These are phyloP conservation scores for Typhlichthys subterraneus DNA, from an alignment of 2,797 vertebrate species.

Conservation along the genomic window DNA sequence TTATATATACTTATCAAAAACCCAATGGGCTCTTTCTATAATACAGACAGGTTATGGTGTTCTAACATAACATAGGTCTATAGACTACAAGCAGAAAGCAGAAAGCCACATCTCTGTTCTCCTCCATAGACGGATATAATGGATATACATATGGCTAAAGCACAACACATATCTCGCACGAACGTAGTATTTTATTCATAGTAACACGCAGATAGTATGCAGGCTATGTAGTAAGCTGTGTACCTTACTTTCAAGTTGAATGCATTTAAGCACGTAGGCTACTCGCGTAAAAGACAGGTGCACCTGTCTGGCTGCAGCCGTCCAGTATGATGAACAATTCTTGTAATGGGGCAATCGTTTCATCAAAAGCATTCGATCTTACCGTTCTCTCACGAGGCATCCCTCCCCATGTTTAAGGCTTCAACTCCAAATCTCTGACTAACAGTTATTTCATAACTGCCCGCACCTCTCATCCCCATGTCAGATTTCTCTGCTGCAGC, in stretches of 20 bases:
- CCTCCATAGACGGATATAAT: background rate
- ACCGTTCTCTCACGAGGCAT: conserved; percentile 73
- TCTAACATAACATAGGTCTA: conserved; percentile 56
- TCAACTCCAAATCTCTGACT: conserved; percentile 61
- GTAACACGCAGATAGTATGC: conserved; percentile 43
- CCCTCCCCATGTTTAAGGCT: conserved; percentile 62
- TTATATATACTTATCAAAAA: too few species aligned
- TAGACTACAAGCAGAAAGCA: conserved; percentile 59
- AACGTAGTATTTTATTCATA: conserved; percentile 32
- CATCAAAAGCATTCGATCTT: conserved; percentile 43
- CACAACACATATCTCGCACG: conserved; percentile 50
- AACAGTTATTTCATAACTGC: conserved; percentile 69
- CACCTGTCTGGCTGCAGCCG: conserved; percentile 72
- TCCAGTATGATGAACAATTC: conserved; percentile 56
- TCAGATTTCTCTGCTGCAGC: conserved; percentile 82
- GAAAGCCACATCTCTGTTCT: conserved; percentile 47
- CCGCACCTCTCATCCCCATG: conserved; percentile 71
- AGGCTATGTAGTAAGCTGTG: conserved; percentile 7
- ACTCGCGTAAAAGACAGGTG: conserved; percentile 64
- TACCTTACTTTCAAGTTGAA: conserved; percentile 44
- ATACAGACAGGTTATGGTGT: background rate
- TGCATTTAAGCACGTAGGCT: conserved; percentile 58
- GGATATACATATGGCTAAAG: background rate
- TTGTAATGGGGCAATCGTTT: background rate
- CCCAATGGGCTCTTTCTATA: conserved; percentile 16